Evolutionary conservation across 2,113 vertebrate genomes (phyloP).

Genomic region (Leucosticte australis): DNA sequence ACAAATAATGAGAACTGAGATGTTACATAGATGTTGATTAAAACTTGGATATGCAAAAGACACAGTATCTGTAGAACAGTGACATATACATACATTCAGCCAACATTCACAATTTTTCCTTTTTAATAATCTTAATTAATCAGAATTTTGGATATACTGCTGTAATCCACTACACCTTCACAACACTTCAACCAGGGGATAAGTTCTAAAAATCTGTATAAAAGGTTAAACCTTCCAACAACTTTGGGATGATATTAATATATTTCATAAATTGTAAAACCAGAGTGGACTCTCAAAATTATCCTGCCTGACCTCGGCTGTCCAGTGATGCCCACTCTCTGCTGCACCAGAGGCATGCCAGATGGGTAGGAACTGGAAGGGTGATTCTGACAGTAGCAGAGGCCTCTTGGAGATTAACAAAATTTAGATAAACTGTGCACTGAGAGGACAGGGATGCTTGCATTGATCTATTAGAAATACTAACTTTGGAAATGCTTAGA

Average conservation of each 20-base stretch:
- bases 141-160: neutral
- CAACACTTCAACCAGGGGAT: neutral
- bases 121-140: neutral
- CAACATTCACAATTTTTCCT: neutral
- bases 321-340: neutral
- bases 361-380: neutral
- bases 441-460: neutral
- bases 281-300: neutral
- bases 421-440: neutral
- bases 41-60: neutral
- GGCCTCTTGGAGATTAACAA: neutral
- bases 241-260: neutral
- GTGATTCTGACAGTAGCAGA: neutral
- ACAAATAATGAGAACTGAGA: neutral
- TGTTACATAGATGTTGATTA: neutral
- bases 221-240: neutral
- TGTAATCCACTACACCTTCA: neutral
- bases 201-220: neutral
- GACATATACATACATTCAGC: neutral
- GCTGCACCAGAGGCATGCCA: neutral
- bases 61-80: too few relatives aligned
- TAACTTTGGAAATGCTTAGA: neutral
- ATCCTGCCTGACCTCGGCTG: neutral
- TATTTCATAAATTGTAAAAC: neutral
- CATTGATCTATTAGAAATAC: neutral